Percentiles rank a stretch among this genome's conserved stretches.
Conservation (phyloP, 2,888 invertebrate species). For the Drosophila anceps region DNA sequence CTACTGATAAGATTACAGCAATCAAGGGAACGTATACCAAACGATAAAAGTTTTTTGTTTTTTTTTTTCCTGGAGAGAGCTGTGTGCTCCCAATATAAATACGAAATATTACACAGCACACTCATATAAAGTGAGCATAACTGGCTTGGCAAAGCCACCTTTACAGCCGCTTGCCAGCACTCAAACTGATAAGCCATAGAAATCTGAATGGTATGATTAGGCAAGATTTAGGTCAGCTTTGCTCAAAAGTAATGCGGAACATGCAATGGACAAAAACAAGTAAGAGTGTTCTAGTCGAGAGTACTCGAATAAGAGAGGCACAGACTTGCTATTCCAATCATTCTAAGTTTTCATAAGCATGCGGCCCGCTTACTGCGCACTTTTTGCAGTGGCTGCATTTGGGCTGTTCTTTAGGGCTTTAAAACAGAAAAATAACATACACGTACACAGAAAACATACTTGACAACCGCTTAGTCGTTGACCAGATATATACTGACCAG, state of each 20-base stretch:
- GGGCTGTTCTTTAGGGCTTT: neutral
- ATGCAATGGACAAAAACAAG: too few species aligned
- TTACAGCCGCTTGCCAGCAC: neutral
- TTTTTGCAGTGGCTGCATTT: neutral
- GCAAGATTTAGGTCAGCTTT: neutral
- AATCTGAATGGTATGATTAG: neutral
- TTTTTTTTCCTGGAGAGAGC: neutral
- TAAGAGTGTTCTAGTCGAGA: neutral
- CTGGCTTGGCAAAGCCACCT: constrained; percentile 10
- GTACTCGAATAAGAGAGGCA: neutral
- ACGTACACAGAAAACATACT: too few species aligned
- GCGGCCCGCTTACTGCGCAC: too few species aligned
- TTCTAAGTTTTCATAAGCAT: neutral
- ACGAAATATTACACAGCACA: neutral
- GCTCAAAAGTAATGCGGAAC: neutral
- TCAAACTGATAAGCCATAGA: constrained; percentile 29
- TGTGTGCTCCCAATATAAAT: constrained; percentile 13
- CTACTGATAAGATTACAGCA: constrained; percentile 34
- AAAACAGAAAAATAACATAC: too few species aligned
- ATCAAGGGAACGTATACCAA: neutral
- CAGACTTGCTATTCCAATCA: neutral
- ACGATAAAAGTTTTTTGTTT: constrained; percentile 11
- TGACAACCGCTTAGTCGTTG: constrained; percentile 1
- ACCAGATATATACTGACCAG: constrained; percentile 10
- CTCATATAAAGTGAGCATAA: neutral